Percentiles rank a stretch among this genome's conserved stretches.
Conservation (phyloP, 2,113 vertebrate genomes). For the Sylvia atricapilla region DNA sequence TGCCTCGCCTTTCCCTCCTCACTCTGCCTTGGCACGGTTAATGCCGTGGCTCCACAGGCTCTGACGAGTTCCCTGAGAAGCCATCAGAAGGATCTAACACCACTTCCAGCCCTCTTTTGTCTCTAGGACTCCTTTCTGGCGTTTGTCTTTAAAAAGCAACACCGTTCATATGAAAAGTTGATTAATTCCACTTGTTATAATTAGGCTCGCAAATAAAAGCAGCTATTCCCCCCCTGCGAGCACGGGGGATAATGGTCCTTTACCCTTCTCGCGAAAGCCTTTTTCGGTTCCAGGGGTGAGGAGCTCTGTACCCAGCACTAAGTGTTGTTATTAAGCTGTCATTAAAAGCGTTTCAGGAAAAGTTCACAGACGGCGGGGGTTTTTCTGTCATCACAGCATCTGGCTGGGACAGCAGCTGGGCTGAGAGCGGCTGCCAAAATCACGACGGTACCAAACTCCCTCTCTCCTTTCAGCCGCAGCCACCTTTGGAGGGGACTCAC, state of each 20-base stretch:
- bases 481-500: neutral
- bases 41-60: neutral
- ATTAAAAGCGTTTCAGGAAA: slow-evolving; percentile 44
- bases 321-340: slow-evolving; percentile 48
- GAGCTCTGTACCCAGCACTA: neutral
- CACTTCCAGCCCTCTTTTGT: neutral
- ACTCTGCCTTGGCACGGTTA: neutral
- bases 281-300: slow-evolving; percentile 21
- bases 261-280: neutral
- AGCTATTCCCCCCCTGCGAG: neutral
- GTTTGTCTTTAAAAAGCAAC: slow-evolving; percentile 31
- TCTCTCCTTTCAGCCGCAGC: fast-evolving
- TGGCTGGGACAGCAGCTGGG: neutral
- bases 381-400: neutral
- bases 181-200: slow-evolving; percentile 51
- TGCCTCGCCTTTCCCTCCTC: neutral
- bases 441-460: fast-evolving
- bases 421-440: neutral
- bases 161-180: neutral
- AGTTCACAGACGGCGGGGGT: slow-evolving; percentile 24
- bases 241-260: slow-evolving; percentile 29
- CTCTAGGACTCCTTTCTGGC: neutral
- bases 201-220: slow-evolving; percentile 34
- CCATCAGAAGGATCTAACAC: neutral
- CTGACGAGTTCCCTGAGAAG: slow-evolving; percentile 7